phyloP scores from a whole-genome alignment of 1,140 invertebrate genomes.

The Drosophila ananassae region DNA sequence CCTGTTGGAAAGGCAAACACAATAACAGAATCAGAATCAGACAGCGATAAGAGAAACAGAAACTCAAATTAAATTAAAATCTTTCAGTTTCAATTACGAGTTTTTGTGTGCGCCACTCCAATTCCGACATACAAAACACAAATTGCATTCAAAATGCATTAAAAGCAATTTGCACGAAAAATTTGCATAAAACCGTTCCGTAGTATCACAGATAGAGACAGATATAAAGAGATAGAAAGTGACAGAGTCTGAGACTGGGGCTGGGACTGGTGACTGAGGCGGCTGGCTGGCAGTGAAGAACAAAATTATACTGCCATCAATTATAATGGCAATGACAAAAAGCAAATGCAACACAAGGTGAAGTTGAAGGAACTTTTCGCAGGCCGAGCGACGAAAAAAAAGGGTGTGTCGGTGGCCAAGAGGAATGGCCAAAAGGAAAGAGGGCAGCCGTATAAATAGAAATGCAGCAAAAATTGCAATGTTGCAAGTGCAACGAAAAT shows the following conservation, averaged over 20 bases:
- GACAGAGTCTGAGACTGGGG: background rate
- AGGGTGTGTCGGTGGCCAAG: slow-evolving; percentile 3
- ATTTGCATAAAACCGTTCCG: slow-evolving; percentile 72
- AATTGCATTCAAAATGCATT: slow-evolving; percentile 83
- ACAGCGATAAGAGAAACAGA: slow-evolving; percentile 75
- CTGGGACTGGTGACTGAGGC: background rate
- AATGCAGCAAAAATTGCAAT: slow-evolving; percentile 5
- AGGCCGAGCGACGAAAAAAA: slow-evolving; percentile 5
- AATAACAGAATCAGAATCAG: slow-evolving; percentile 59
- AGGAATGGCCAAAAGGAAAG: background rate
- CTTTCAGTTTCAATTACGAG: slow-evolving; percentile 82
- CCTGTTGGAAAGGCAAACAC: slow-evolving; percentile 30
- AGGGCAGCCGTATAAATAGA: background rate
- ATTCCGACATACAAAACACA: slow-evolving; percentile 80
- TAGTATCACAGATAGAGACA: slow-evolving; percentile 13
- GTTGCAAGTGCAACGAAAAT: background rate
- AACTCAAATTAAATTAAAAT: slow-evolving; percentile 83
- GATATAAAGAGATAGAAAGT: slow-evolving; percentile 1
- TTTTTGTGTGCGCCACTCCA: slow-evolving; percentile 78
- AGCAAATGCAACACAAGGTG: slow-evolving; percentile 70
- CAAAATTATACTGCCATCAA: slow-evolving; percentile 79
- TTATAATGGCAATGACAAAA: slow-evolving; percentile 82
- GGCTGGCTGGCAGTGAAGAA: slow-evolving; percentile 18
- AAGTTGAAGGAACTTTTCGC: slow-evolving; percentile 60
- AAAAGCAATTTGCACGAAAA: slow-evolving; percentile 81